These are phyloP conservation scores for Cyprinodon diabolis DNA, from an alignment of 2,797 vertebrate genomes.

Conservation along the genomic window DNA sequence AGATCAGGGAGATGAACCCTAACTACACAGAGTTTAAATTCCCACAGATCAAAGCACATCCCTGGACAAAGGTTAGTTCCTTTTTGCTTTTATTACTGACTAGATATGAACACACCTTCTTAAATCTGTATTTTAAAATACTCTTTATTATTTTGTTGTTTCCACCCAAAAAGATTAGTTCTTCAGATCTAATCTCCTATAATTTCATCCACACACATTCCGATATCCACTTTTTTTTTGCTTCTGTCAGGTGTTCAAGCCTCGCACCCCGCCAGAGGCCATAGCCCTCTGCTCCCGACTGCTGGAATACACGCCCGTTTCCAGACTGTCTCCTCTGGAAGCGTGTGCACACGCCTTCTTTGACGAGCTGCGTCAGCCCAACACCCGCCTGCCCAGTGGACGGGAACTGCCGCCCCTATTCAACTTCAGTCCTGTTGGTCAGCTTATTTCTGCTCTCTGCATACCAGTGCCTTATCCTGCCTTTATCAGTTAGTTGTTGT, in stretches of 20 bases:
- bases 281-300: conserved; percentile 92
- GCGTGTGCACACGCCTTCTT: conserved; percentile 93
- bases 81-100: not conserved
- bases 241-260: conserved; percentile 86
- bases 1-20: conserved; percentile 96
- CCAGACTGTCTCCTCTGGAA: conserved; percentile 90
- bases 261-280: conserved; percentile 91
- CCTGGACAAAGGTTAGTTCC: conserved; percentile 89
- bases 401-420: conserved; percentile 91
- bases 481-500: not conserved
- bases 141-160: too few relatives aligned
- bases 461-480: not conserved
- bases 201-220: not conserved
- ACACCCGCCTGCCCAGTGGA: conserved; percentile 89
- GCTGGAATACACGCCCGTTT: conserved; percentile 93
- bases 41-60: conserved; percentile 96
- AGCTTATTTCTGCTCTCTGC: conserved; percentile 52
- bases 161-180: not conserved
- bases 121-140: not conserved
- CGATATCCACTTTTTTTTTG: not conserved
- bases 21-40: conserved; percentile 98
- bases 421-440: conserved; percentile 93
- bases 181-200: not conserved
- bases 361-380: conserved; percentile 89
- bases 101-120: not conserved